Base-by-base conservation (phyloP, 2,888 invertebrate species). In the Spicauda simplicius region DNA sequence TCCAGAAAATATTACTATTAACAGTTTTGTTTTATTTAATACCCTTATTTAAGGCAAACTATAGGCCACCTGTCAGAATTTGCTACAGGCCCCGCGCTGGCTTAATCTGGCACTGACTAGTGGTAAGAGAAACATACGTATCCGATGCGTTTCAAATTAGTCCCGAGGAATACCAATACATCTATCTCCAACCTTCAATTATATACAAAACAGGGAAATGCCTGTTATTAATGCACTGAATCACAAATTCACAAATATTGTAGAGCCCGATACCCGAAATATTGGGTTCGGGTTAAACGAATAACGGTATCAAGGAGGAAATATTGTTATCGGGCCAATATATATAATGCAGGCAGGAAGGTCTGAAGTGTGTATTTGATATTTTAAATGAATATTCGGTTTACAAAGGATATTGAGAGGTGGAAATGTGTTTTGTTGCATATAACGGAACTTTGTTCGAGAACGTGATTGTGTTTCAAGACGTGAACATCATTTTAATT, bases 161-260 rank as follows among this genome's bases (percentile, higher is more conserved):
- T 33, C 1, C 33, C 1, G 1, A 33, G 33, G 33, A 6, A 33
- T 33, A 25, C 3, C 25, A 25, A 25, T 5, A 25, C 25, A n/a
- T n/a, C n/a, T n/a, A 25, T 2, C 2, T 2, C 25, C 25, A 25
- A 25, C 25, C 25, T 37, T 37, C 12, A 37, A 37, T 37, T 12
- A 12, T 37, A 45, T 1, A 45, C 45, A 45, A 45, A 0, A 45
- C n/a, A 45, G 6, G 45, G 6, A 45, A 45, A n/a, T n/a, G n/a
- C n/a, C n/a, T 45, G n/a, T 45, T 45, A 45, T 45, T n/a, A n/a
- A n/a, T 45, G 45, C 45, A n/a, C n/a, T 45, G 75, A 74, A 83
- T 85, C 85, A 84, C 83, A 82, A 84, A 82, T 82, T 83, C 80
- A 80, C 79, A 80, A 79, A 81, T 81, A 83, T 82, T 78, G 77